Percentiles rank a stretch among this genome's conserved stretches.
Conservation (phyloP, 2,113 vertebrate genomes). For the Myiozetetes cayanensis region DNA sequence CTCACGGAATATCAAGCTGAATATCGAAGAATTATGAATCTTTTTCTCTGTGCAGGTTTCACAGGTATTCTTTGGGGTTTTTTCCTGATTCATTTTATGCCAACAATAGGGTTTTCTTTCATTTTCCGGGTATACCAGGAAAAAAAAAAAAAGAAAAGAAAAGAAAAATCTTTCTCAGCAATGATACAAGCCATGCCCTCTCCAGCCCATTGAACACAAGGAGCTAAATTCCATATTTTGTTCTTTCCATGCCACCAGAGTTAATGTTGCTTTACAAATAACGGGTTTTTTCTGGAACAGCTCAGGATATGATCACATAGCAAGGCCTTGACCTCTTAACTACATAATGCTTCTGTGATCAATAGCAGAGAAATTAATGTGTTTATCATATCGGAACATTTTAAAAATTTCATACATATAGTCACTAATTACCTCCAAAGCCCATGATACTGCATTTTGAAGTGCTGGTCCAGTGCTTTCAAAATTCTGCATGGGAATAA, state of each 20-base stretch:
- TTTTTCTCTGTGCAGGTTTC: background rate
- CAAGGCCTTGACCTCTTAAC: conserved; percentile 11
- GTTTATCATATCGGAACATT: conserved; percentile 27
- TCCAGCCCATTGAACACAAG: background rate
- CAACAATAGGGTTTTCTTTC: background rate
- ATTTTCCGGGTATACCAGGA: background rate
- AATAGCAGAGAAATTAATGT: conserved; percentile 61
- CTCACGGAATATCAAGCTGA: conserved; percentile 12
- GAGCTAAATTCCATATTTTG: background rate
- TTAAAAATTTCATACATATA: background rate
- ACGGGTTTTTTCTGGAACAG: conserved; percentile 30
- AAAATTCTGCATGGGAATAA: background rate
- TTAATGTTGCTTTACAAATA: background rate
- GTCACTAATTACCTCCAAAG: conserved; percentile 32
- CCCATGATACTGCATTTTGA: background rate
- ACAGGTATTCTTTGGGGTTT: background rate
- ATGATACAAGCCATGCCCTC: background rate
- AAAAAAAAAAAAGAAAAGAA: background rate
- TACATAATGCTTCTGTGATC: conserved; percentile 60
- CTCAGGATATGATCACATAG: conserved; percentile 51
- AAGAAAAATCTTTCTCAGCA: background rate
- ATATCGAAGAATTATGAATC: background rate
- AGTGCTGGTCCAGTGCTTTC: background rate
- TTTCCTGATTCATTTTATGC: background rate
- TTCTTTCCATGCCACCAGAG: background rate